Conservation (phyloP, 2,888 invertebrate species). For the Pseudolycoriella hygida region DNA sequence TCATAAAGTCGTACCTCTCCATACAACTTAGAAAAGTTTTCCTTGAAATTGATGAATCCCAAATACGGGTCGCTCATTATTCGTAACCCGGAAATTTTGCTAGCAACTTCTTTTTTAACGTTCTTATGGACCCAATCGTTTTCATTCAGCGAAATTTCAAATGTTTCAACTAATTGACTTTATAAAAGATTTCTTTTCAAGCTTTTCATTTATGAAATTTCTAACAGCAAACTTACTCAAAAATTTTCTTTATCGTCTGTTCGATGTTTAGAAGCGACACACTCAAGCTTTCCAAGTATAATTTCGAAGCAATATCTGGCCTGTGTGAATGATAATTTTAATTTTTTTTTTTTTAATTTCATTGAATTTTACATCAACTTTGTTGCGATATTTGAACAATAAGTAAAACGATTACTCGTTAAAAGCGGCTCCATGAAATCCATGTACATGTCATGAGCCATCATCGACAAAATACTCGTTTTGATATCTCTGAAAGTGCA, state of each 20-base stretch:
- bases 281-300: not conserved
- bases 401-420: not conserved
- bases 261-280: not conserved
- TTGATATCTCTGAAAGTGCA: constrained; percentile 2
- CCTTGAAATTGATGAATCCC: too few relatives aligned
- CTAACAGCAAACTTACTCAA: too few relatives aligned
- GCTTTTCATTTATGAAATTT: too few relatives aligned
- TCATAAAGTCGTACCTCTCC: not conserved
- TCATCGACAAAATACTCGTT: not conserved
- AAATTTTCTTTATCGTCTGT: not conserved
- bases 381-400: not conserved
- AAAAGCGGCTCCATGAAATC: constrained; percentile 1
- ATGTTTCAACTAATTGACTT: too few relatives aligned
- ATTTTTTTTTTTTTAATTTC: not conserved
- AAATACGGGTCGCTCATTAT: too few relatives aligned
- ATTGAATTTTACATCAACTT: constrained; percentile 3
- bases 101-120: too few relatives aligned
- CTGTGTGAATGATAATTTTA: not conserved
- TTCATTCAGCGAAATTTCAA: too few relatives aligned
- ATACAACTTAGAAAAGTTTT: not conserved
- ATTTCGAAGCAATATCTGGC: not conserved
- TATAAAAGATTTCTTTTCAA: too few relatives aligned
- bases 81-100: too few relatives aligned
- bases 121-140: too few relatives aligned
- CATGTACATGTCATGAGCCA: constrained; percentile 1